A percentile compares a stretch with the other conserved stretches of the same genome.
Evolutionary conservation across 2,888 invertebrate genomes (phyloP).

Genomic region (Troilus luridus): DNA sequence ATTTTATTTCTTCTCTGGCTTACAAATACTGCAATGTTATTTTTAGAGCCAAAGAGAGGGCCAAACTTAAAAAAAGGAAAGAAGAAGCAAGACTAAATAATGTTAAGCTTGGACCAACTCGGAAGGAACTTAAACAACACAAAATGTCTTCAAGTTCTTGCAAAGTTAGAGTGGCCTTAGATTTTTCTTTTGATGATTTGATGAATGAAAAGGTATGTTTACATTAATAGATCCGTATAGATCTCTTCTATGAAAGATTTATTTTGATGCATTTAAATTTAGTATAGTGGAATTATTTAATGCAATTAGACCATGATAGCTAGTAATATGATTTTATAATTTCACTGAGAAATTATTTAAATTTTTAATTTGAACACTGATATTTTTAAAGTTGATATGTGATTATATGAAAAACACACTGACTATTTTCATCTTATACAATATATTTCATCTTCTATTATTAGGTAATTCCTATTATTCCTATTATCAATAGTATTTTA

Average conservation of each 20-base stretch:
- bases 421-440: too few relatives aligned
- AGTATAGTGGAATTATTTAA: not conserved
- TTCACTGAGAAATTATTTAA: too few relatives aligned
- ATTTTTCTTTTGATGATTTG: constrained; percentile 90
- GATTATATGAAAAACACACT: too few relatives aligned
- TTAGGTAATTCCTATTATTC: too few relatives aligned
- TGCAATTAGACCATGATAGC: too few relatives aligned
- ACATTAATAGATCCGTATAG: not conserved
- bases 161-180: constrained; percentile 83
- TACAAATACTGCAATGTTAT: constrained; percentile 20
- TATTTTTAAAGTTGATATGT: too few relatives aligned
- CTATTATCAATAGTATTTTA: not conserved
- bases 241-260: not conserved
- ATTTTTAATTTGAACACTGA: too few relatives aligned
- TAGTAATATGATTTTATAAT: too few relatives aligned
- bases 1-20: constrained; percentile 8
- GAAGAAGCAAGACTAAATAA: constrained; percentile 80
- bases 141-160: constrained; percentile 79
- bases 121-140: constrained; percentile 83
- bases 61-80: constrained; percentile 79
- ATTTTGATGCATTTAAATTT: not conserved
- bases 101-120: constrained; percentile 81
- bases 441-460: too few relatives aligned
- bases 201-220: constrained; percentile 75
- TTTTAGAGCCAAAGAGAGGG: constrained; percentile 76